Evolutionary conservation across 2,888 invertebrate species (phyloP).

Genomic region (Agriotes lineatus): DNA sequence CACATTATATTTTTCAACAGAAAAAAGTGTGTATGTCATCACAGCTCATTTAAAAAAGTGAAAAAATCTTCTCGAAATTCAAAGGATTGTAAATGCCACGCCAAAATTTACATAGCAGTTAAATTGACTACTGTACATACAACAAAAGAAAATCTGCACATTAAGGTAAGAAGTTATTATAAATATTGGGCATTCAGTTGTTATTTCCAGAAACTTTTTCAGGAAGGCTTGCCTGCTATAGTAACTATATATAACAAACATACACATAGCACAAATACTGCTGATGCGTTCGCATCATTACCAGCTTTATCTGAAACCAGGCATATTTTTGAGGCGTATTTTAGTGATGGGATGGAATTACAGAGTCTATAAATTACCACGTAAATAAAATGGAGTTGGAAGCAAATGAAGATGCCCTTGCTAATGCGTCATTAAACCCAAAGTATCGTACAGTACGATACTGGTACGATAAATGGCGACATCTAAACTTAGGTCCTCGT

Average conservation of each 20-base stretch:
- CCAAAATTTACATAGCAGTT: not conserved
- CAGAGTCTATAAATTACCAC: slow-evolving; percentile 10
- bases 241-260: slow-evolving; percentile 13
- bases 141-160: not conserved
- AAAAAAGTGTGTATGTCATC: not conserved
- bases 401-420: not conserved
- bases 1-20: not conserved
- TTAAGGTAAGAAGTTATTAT: not conserved
- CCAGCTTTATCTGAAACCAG: not conserved
- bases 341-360: slow-evolving; percentile 11
- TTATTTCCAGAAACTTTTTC: not conserved
- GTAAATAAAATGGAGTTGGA: slow-evolving; percentile 7
- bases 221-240: slow-evolving; percentile 13
- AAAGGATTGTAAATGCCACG: not conserved
- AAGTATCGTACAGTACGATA: slow-evolving; percentile 26
- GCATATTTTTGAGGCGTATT: slow-evolving; percentile 18
- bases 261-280: slow-evolving; percentile 7
- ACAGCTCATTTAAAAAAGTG: not conserved
- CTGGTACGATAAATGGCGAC: slow-evolving; percentile 21
- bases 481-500: not conserved
- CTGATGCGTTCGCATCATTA: not conserved
- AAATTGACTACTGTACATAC: not conserved
- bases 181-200: not conserved
- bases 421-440: slow-evolving; percentile 2
- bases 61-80: not conserved